Percentiles rank a stretch among this genome's conserved stretches.
Evolutionary conservation across 2,113 vertebrate species (phyloP).

Genomic region (Stigmatopora argus): DNA sequence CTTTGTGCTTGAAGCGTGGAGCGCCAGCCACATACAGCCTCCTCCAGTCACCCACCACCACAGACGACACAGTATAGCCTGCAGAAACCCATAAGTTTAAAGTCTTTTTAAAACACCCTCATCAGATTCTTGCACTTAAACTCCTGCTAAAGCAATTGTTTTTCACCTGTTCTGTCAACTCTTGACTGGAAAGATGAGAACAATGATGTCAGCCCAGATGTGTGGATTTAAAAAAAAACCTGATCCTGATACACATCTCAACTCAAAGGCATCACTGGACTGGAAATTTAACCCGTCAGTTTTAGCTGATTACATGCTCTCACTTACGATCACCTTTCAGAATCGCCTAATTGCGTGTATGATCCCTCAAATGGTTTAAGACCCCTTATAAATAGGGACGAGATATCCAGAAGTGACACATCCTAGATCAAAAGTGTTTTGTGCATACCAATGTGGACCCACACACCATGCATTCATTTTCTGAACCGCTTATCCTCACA

Average conservation of each 20-base stretch:
- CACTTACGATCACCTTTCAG: not conserved
- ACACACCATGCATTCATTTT: no score
- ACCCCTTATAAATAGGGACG: not conserved
- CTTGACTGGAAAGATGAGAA: not conserved
- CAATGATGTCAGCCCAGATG: not conserved
- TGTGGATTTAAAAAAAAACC: not conserved
- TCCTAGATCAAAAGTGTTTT: no score
- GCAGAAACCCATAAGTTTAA: conserved; percentile 8
- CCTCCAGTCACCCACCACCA: conserved; percentile 72
- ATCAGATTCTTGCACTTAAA: not conserved
- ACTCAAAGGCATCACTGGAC: not conserved
- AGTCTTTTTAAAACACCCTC: not conserved
- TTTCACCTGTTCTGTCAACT: not conserved
- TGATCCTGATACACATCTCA: not conserved
- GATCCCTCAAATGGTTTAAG: not conserved
- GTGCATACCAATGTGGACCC: no score
- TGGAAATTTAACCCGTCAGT: not conserved
- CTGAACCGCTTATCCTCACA: no score
- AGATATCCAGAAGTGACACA: no score
- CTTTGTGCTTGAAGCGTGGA: conserved; percentile 92
- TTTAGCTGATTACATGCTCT: not conserved
- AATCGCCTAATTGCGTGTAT: not conserved
- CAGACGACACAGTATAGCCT: conserved; percentile 90
- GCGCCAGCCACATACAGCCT: conserved; percentile 82
- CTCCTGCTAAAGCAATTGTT: not conserved